These are phyloP conservation scores for Clunio marinus DNA, from an alignment of 2,888 invertebrate species.

Conservation along the genomic window DNA sequence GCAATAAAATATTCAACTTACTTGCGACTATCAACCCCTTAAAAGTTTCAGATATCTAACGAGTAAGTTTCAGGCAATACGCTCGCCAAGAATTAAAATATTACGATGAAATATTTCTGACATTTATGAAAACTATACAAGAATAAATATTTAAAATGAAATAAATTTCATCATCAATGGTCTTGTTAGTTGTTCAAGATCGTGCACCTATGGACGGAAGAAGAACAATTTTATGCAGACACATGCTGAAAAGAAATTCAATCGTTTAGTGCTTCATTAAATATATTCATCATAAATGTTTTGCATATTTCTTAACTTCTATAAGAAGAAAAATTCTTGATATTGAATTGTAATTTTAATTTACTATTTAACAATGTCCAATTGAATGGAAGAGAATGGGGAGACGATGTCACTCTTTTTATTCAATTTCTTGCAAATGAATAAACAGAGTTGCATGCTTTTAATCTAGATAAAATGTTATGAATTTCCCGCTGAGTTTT, in stretches of 20 bases:
- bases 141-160: slow-evolving; percentile 32
- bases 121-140: slow-evolving; percentile 27
- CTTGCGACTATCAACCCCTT: not conserved
- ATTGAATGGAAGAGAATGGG: no score
- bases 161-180: slow-evolving; percentile 33
- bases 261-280: slow-evolving; percentile 35
- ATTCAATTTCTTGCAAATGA: no score
- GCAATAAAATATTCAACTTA: not conserved
- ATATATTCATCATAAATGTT: slow-evolving; percentile 1
- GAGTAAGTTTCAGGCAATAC: not conserved
- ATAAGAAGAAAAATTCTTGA: no score
- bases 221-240: not conserved
- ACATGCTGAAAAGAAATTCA: slow-evolving; percentile 31
- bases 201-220: no score
- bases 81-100: slow-evolving; percentile 35
- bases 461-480: slow-evolving; percentile 11
- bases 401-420: no score
- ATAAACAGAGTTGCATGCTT: no score
- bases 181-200: slow-evolving; percentile 4
- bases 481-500: slow-evolving; percentile 31
- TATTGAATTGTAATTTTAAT: no score
- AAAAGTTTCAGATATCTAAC: not conserved
- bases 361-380: no score
- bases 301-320: no score
- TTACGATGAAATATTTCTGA: slow-evolving; percentile 40